Evolutionary conservation across 2,888 invertebrate genomes (phyloP).

Genomic region (Vesta saturnalis): DNA sequence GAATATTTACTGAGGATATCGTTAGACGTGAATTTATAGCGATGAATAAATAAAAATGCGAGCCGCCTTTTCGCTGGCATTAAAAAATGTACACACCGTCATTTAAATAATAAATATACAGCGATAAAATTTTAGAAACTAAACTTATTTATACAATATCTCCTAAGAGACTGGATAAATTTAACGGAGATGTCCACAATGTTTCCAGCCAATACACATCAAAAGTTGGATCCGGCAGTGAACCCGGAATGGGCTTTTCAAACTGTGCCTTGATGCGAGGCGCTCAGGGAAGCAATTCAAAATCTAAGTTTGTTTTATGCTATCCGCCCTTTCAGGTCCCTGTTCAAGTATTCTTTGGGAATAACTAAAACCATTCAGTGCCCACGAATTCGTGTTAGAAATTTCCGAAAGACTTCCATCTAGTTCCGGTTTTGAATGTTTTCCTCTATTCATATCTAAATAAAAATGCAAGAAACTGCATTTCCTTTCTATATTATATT

Average conservation of each 20-base stretch:
- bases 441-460: slow-evolving; percentile 9
- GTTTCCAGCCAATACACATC: slow-evolving; percentile 55
- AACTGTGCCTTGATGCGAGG: slow-evolving; percentile 50
- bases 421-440: slow-evolving; percentile 21
- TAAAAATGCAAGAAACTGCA: slow-evolving; percentile 17
- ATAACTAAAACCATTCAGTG: slow-evolving; percentile 36
- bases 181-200: slow-evolving; percentile 51
- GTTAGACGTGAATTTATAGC: background rate
- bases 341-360: slow-evolving; percentile 39
- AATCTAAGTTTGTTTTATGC: slow-evolving; percentile 52
- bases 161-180: slow-evolving; percentile 49
- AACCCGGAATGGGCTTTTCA: slow-evolving; percentile 52
- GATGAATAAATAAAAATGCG: background rate
- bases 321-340: slow-evolving; percentile 41
- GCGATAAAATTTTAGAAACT: slow-evolving; percentile 40
- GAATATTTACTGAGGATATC: background rate
- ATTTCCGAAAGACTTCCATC: slow-evolving; percentile 33
- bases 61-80: background rate
- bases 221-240: slow-evolving; percentile 50
- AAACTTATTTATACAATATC: slow-evolving; percentile 51
- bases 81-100: background rate
- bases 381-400: slow-evolving; percentile 25
- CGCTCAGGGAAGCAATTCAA: slow-evolving; percentile 49
- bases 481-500: slow-evolving; percentile 4
- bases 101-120: slow-evolving; percentile 25